Evolutionary conservation across 2,797 vertebrate species (phyloP).

Genomic region (Aeoliscus strigatus): DNA sequence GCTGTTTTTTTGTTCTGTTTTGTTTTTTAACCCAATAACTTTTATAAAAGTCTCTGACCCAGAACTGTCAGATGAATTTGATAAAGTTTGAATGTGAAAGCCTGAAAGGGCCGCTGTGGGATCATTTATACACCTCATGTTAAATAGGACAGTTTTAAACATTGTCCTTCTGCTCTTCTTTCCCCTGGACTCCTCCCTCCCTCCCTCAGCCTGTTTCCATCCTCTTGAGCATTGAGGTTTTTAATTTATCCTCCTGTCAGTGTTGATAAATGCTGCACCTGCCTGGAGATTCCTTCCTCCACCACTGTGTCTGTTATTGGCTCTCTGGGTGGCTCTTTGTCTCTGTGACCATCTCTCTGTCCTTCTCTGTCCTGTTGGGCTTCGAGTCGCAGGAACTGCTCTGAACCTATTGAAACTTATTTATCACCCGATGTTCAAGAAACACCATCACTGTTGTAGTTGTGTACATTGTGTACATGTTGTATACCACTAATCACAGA

Average conservation of each 20-base stretch:
- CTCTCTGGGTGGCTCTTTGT: conserved; percentile 1
- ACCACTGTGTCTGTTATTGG: neutral
- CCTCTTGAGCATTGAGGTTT: conserved; percentile 13
- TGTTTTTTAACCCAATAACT: too few relatives aligned
- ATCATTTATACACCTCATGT: conserved; percentile 1
- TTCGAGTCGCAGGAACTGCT: conserved; percentile 11
- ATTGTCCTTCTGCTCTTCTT: neutral
- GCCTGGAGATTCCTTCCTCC: neutral
- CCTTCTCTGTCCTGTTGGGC: neutral
- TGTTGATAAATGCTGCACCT: conserved; percentile 21
- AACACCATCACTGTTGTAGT: too few relatives aligned
- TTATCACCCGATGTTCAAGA: conserved; percentile 11
- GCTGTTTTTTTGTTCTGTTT: too few relatives aligned
- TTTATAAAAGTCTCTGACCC: neutral
- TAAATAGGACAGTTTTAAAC: conserved; percentile 11
- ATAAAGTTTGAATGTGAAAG: conserved; percentile 9
- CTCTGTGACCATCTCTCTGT: neutral
- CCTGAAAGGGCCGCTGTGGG: conserved; percentile 3
- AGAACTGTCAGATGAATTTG: conserved; percentile 19
- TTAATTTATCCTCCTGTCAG: conserved; percentile 16
- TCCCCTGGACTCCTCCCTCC: neutral
- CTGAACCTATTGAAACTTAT: conserved; percentile 11
- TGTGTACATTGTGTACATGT: too few relatives aligned
- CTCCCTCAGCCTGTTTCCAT: neutral
- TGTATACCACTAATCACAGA: too few relatives aligned